phyloP scores from a whole-genome alignment of 2,797 vertebrate species.

The Buceros bicornis region DNA sequence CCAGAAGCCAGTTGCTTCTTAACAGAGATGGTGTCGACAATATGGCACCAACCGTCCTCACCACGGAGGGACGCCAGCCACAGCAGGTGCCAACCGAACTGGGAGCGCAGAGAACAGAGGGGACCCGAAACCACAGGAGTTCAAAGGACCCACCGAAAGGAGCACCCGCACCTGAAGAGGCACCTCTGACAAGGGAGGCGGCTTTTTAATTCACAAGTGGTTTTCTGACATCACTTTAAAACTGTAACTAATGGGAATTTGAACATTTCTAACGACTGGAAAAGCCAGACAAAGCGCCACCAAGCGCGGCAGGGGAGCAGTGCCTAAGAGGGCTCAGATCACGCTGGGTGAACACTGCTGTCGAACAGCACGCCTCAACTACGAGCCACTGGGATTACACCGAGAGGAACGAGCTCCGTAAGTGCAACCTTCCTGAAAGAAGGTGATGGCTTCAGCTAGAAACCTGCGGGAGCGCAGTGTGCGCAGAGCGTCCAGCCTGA shows the following conservation, averaged over 20 bases:
- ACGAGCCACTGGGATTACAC: not conserved
- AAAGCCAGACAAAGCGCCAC: not conserved
- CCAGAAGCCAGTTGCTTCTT: fast-evolving
- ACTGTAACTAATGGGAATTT: fast-evolving
- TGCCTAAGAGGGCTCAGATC: not conserved
- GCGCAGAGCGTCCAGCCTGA: not conserved
- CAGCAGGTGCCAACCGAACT: not conserved
- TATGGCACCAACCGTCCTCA: fast-evolving
- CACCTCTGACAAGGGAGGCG: not conserved
- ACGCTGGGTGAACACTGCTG: fast-evolving
- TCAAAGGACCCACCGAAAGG: not conserved
- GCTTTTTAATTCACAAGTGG: not conserved
- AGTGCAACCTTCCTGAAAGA: fast-evolving
- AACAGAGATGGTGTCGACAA: too few species aligned
- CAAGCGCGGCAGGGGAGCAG: fast-evolving
- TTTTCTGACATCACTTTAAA: not conserved
- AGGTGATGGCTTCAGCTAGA: fast-evolving
- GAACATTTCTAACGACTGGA: not conserved
- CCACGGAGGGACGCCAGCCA: fast-evolving
- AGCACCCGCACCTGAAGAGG: fast-evolving
- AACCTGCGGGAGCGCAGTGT: fast-evolving
- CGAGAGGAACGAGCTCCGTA: not conserved
- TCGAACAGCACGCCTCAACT: not conserved
- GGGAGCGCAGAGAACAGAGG: not conserved
- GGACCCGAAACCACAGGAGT: not conserved